Base-by-base conservation (phyloP, 2,797 vertebrate species). In the Danionella dracula region DNA sequence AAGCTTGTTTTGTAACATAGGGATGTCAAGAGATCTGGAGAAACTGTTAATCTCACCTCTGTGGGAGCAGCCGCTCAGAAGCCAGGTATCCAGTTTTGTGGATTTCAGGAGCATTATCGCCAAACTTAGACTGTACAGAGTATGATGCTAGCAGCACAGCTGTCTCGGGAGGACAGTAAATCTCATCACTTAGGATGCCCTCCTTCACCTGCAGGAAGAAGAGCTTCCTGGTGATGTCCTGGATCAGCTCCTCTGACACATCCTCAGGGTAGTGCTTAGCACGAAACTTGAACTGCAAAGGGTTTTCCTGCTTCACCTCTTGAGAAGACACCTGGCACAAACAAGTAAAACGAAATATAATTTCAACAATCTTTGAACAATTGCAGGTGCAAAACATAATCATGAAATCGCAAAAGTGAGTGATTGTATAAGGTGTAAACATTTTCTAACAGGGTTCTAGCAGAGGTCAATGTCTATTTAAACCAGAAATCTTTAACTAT, bases 181-280 rank as follows among this genome's bases (percentile, higher is more conserved):
- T 80, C 4, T 93, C 91, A 9, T 96, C 95, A 0, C 76, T 84
- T 61, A 98, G 87, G 16, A 99, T 87, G 15, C 81, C 85, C 1
- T 99, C 95, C 81, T 96, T 99, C 71, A 90, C 88, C 78, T 99
- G 96, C 42, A 98, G 85, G 85, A 96, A 99, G 88, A 98, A 98
- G 1, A 97, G 91, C 85, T 87, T 94, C 80, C 93, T 92, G 0
- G 96, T 99, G 82, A 97, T 87, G 64, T 98, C 95, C 87, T 99
- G 97, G 83, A 99, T 95, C 74, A 99, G 90, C 80, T 99, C 97
- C 59, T 96, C 94, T 0, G 87, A 8, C 70, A 95, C 96, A 0
- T 99, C 97, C 70, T 99, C 97, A 0, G 97, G 96, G 80, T 90
- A 98, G 78, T 93, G 96, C 85, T 93, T 98, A 77, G 83, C 91